These are phyloP conservation scores for Hyperopisus bebe DNA, from an alignment of 2,113 vertebrate genomes.

Conservation along the genomic window DNA sequence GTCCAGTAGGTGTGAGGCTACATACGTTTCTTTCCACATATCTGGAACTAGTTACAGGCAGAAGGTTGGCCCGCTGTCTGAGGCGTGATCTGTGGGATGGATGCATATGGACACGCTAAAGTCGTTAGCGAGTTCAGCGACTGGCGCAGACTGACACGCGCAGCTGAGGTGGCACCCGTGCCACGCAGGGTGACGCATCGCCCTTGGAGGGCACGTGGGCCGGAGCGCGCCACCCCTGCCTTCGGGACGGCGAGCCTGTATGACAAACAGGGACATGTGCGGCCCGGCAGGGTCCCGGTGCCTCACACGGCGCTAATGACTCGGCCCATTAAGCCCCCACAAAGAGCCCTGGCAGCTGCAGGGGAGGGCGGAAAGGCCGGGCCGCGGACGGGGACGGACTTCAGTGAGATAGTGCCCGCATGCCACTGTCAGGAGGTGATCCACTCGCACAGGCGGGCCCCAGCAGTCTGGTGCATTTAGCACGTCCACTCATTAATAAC, in stretches of 20 bases:
- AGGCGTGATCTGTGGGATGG: neutral
- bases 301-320: neutral
- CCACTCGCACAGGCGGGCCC: neutral
- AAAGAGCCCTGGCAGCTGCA: neutral
- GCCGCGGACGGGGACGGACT: neutral
- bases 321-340: slow-evolving; percentile 9
- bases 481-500: neutral
- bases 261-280: slow-evolving; percentile 12
- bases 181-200: neutral
- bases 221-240: neutral
- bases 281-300: neutral
- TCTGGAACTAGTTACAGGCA: neutral
- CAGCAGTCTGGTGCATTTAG: neutral
- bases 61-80: neutral
- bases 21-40: neutral
- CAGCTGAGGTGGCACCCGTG: neutral
- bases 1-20: neutral
- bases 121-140: neutral
- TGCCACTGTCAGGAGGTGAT: neutral
- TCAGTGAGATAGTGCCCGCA: too few species aligned
- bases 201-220: neutral
- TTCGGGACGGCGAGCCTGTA: neutral
- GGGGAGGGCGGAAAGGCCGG: neutral
- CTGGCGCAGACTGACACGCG: neutral
- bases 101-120: neutral